A percentile compares a stretch with the other conserved stretches of the same genome.
Conservation (phyloP, 2,113 vertebrate species). For the Phocoena phocoena region DNA sequence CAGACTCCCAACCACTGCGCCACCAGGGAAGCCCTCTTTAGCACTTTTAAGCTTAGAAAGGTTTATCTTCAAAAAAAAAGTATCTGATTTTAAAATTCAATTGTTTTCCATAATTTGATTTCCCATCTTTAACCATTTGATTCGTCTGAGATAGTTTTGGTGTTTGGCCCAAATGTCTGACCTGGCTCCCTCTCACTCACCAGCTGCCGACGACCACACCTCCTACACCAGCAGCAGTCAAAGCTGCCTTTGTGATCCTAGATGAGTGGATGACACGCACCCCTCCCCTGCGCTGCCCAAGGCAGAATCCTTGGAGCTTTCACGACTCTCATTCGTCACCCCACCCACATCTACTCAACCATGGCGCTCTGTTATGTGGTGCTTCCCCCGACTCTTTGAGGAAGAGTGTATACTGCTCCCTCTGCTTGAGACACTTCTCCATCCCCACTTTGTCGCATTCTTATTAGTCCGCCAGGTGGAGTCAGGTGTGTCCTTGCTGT, state of each 20-base stretch:
- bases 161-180: neutral
- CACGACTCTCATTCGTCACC: neutral
- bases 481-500: neutral
- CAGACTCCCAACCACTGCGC: too few relatives aligned
- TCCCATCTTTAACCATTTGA: neutral
- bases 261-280: neutral
- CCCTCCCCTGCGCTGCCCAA: neutral
- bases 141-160: neutral
- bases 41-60: conserved; percentile 25
- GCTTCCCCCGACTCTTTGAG: neutral
- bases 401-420: neutral
- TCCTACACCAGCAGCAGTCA: neutral
- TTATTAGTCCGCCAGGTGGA: neutral
- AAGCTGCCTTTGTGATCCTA: neutral
- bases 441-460: neutral
- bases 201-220: neutral
- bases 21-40: neutral
- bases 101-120: neutral
- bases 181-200: neutral
- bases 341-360: neutral
- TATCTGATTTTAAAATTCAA: neutral
- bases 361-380: accelerated
- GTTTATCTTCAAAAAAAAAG: neutral
- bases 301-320: neutral
- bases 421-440: neutral